Conservation (phyloP, 1,140 invertebrate species). For the Octopus bimaculoides region DNA sequence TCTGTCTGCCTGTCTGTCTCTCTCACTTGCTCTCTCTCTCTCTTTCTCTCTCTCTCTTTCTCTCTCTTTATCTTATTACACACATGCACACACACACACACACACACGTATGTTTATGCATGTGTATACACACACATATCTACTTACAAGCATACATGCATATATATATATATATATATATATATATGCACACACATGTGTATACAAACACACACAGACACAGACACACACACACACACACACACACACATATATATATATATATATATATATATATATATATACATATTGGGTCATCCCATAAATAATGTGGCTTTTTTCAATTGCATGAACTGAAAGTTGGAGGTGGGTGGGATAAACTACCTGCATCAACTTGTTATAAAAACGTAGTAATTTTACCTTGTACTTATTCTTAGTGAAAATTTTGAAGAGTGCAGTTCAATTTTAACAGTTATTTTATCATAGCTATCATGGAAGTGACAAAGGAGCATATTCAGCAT, state of each 20-base stretch:
- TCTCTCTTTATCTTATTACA: background rate
- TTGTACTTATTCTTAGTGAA: no score
- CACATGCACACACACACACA: background rate
- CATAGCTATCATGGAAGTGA: no score
- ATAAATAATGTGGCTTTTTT: no score
- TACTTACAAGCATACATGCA: background rate
- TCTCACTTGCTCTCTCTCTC: background rate
- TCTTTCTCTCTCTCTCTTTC: background rate
- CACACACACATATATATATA: background rate
- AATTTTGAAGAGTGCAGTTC: no score
- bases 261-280: background rate
- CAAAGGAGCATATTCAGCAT: no score
- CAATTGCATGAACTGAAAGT: no score
- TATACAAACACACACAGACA: background rate
- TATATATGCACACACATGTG: background rate
- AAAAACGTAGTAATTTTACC: no score
- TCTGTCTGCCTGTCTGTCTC: background rate
- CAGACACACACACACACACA: background rate
- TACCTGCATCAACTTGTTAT: no score
- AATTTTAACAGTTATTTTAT: no score
- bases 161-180: constrained; percentile 2
- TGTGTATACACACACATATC: background rate
- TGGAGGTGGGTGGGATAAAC: no score
- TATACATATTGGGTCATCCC: background rate
- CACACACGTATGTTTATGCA: background rate